These are phyloP conservation scores for Notiomystis cincta DNA, from an alignment of 2,113 vertebrate genomes.

Conservation along the genomic window DNA sequence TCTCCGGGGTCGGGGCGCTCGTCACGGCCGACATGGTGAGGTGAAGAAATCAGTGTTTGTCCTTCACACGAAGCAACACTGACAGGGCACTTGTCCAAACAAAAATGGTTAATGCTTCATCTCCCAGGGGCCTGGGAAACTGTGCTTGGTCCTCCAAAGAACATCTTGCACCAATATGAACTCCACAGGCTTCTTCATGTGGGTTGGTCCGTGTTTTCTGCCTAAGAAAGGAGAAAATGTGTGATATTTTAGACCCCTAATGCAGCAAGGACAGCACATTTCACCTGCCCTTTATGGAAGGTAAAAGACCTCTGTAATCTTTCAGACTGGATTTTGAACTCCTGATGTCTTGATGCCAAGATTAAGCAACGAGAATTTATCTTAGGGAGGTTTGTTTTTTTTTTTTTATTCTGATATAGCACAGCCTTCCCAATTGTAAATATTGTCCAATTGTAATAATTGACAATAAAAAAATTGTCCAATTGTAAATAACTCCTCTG, in stretches of 20 bases:
- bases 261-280: neutral
- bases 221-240: neutral
- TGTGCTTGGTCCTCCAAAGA: neutral
- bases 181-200: neutral
- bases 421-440: too few species aligned
- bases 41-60: neutral
- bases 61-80: neutral
- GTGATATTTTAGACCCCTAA: neutral
- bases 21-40: conserved; percentile 52
- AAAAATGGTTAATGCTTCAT: neutral
- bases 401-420: neutral
- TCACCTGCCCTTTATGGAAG: neutral
- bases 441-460: too few species aligned
- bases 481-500: neutral
- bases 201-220: neutral
- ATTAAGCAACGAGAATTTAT: neutral
- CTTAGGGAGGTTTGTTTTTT: neutral
- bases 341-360: neutral
- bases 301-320: neutral
- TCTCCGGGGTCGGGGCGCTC: neutral
- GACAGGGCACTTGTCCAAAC: neutral
- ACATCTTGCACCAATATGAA: neutral
- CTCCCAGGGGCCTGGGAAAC: neutral
- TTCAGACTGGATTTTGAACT: neutral
- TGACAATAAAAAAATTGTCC: too few species aligned